Base-by-base conservation (phyloP, 2,797 vertebrate species). In the Myripristis murdjan region DNA sequence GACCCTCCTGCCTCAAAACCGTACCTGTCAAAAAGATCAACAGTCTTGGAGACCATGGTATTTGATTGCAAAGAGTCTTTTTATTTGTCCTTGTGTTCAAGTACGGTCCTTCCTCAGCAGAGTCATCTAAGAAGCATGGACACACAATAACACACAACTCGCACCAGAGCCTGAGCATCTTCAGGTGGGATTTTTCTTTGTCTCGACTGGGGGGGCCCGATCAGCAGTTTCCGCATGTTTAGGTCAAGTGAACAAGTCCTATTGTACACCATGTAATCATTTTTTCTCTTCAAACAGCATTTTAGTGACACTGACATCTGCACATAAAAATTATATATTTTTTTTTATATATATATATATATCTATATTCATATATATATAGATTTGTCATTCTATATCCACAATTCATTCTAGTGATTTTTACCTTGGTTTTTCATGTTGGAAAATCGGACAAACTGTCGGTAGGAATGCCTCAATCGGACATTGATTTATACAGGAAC, bases 281-380 rank as follows among this genome's bases (percentile, higher is more conserved):
- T 86, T 87, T 82, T 89, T 91, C 90, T 92, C 92, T 86, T 91
- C 83, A 69, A 85, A 89, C 84, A 91, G 90, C 91, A n/a, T 94
- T 94, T 93, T 92, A 91, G 90, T 94, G 93, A 95, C 94, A 95
- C 86, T 82, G 87, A 95, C 92, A 95, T 94, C 91, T 93, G 93
- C 94, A 95, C 94, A 95, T 95, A 95, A 95, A 95, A 95, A 95
- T 95, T 86, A 94, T 94, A 94, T 94, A 92, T n/a, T n/a, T n/a
- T n/a, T n/a, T n/a, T n/a, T n/a, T n/a, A n/a, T n/a, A n/a, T n/a
- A n/a, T n/a, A n/a, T n/a, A n/a, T n/a, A n/a, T 93, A 91, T 94
- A 93, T 93, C 87, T 91, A 92, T 94, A 92, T 94, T 93, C 84
- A 93, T 94, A 92, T 94, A 94, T 94, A 92, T 93, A 93, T 93